These are phyloP conservation scores for Verasper variegatus DNA, from an alignment of 2,113 vertebrate species.

Conservation along the genomic window DNA sequence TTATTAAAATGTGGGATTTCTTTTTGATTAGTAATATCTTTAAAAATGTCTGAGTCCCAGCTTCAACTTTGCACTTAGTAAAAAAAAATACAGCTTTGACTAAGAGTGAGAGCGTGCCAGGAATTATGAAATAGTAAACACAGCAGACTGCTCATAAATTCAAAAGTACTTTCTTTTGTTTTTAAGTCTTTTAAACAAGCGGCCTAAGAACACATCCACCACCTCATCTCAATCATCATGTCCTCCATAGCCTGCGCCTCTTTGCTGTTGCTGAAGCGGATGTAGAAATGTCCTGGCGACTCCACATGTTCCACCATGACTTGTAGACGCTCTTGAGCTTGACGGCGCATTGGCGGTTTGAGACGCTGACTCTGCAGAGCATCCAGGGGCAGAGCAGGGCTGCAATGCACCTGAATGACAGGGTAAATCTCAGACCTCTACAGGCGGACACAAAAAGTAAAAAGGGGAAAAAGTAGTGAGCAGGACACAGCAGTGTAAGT, in stretches of 20 bases:
- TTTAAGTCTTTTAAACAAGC: background rate
- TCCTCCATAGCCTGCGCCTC: constrained; percentile 84
- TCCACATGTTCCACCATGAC: constrained; percentile 85
- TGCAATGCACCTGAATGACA: constrained; percentile 31
- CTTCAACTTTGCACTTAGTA: too few relatives aligned
- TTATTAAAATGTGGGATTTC: too few relatives aligned
- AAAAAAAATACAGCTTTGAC: too few relatives aligned
- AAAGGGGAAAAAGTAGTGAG: background rate
- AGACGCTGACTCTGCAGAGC: constrained; percentile 84
- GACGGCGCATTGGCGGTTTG: constrained; percentile 74
- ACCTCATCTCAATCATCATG: constrained; percentile 97
- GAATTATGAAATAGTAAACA: background rate
- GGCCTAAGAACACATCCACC: background rate
- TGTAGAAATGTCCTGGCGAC: constrained; percentile 90
- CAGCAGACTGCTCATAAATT: too few relatives aligned
- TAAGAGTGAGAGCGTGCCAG: background rate
- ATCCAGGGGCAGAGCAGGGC: constrained; percentile 85
- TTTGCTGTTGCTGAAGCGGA: constrained; percentile 82
- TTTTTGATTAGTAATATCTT: too few relatives aligned
- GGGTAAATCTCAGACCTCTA: constrained; percentile 72
- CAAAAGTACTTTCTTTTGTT: background rate
- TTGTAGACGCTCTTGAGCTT: constrained; percentile 78
- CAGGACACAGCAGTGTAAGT: background rate
- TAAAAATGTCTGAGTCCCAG: too few relatives aligned
- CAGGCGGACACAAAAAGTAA: background rate